These are phyloP conservation scores for Eilema depressum DNA, from an alignment of 2,888 invertebrate genomes.

Conservation along the genomic window DNA sequence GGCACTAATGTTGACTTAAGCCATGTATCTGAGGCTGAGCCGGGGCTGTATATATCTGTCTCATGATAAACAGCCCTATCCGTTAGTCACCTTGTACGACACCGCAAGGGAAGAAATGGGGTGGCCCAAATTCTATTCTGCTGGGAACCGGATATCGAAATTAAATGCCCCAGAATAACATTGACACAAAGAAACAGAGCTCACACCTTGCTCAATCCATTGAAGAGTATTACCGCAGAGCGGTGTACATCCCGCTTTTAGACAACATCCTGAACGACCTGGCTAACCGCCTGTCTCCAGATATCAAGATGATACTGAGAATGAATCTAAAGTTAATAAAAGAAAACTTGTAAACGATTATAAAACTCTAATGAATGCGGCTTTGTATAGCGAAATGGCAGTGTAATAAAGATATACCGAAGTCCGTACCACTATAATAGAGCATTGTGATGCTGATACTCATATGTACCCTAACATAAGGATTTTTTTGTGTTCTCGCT, in stretches of 20 bases:
- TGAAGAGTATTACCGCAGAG: background rate
- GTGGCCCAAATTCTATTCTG: too few species aligned
- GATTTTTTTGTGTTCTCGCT: background rate
- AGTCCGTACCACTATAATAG: slow-evolving; percentile 15
- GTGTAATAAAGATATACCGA: background rate
- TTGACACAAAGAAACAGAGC: background rate
- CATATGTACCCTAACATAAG: background rate
- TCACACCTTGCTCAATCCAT: background rate
- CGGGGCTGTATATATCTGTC: too few species aligned
- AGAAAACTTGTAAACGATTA: background rate
- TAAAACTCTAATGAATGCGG: background rate
- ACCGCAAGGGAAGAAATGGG: too few species aligned
- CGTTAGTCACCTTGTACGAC: too few species aligned
- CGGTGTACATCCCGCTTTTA: background rate
- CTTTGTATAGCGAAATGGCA: slow-evolving; percentile 2
- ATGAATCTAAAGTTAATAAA: background rate
- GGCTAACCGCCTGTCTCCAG: background rate
- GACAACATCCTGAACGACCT: background rate
- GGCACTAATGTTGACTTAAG: too few species aligned
- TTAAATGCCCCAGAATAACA: background rate
- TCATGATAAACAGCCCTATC: too few species aligned
- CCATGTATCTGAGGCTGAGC: too few species aligned
- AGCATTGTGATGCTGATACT: slow-evolving; percentile 16
- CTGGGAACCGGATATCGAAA: background rate
- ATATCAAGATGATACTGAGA: background rate